phyloP scores from a whole-genome alignment of 2,888 invertebrate species.

The Spicauda simplicius region DNA sequence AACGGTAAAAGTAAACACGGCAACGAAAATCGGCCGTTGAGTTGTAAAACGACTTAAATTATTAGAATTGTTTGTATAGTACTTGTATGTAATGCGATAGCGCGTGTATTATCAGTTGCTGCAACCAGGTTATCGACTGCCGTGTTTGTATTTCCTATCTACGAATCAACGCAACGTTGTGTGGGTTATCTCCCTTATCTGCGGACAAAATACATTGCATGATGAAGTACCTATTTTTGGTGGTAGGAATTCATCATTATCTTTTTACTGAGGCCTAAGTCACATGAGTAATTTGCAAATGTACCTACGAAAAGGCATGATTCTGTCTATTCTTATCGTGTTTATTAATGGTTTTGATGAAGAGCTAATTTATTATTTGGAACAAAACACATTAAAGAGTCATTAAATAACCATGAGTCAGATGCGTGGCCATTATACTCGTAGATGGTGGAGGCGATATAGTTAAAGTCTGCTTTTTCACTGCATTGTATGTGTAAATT shows the following conservation, averaged over 20 bases:
- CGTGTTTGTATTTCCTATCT: conserved; percentile 75
- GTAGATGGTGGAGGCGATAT: conserved; percentile 14
- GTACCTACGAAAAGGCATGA: conserved; percentile 2
- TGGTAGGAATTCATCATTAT: conserved; percentile 16
- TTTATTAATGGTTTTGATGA: conserved; percentile 14
- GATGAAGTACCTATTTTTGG: conserved; percentile 70
- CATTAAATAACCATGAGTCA: conserved; percentile 50
- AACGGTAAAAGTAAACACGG: conserved; percentile 28
- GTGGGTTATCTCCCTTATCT: conserved; percentile 64
- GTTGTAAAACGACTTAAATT: conserved; percentile 36
- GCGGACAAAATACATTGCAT: conserved; percentile 55
- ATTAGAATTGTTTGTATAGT: conserved; percentile 46
- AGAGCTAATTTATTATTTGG: conserved; percentile 49
- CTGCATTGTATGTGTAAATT: conserved; percentile 64
- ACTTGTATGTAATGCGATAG: conserved; percentile 29
- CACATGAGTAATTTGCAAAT: conserved; percentile 28
- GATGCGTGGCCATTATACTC: conserved; percentile 36
- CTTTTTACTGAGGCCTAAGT: conserved; percentile 11
- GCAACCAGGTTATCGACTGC: conserved; percentile 80
- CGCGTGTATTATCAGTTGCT: conserved; percentile 62
- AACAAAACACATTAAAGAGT: conserved; percentile 47
- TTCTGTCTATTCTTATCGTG: conserved; percentile 22
- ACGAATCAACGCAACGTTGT: conserved; percentile 64
- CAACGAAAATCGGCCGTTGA: conserved; percentile 18
- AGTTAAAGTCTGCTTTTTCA: conserved; percentile 49